Evolutionary conservation across 2,797 vertebrate species (phyloP).

Genomic region (Galaxias olidus): DNA sequence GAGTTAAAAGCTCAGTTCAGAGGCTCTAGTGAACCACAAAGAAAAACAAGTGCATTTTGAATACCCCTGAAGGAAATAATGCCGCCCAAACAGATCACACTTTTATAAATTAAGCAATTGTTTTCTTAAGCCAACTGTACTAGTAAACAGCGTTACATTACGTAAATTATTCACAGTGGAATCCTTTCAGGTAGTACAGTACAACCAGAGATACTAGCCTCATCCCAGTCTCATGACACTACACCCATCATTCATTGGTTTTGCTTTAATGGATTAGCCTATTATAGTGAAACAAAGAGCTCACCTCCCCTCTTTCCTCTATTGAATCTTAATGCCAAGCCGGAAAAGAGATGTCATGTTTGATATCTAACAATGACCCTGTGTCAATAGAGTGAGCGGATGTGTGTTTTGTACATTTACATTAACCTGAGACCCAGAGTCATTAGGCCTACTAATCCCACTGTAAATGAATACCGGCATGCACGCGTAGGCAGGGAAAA

Average conservation of each 20-base stretch:
- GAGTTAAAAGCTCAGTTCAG: too few species aligned
- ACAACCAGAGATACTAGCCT: neutral
- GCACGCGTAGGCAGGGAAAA: neutral
- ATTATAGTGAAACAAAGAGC: neutral
- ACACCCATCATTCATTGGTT: slow-evolving; percentile 11
- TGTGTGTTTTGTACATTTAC: neutral
- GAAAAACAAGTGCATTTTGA: too few species aligned
- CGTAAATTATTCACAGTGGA: neutral
- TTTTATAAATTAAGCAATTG: too few species aligned
- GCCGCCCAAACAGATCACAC: too few species aligned
- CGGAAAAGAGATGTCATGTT: slow-evolving; percentile 8
- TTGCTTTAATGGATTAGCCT: slow-evolving; percentile 4
- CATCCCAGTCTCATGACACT: neutral
- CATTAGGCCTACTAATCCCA: slow-evolving; percentile 1
- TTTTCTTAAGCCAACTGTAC: too few species aligned
- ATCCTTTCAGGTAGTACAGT: neutral
- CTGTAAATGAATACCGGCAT: slow-evolving; percentile 1
- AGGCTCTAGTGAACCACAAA: too few species aligned
- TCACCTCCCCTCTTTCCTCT: neutral
- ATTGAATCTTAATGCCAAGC: neutral
- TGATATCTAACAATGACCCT: slow-evolving; percentile 3
- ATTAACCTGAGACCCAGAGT: neutral
- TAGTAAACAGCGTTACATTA: neutral
- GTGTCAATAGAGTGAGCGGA: neutral
- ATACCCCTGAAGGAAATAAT: too few species aligned